A percentile compares a stretch with the other conserved stretches of the same genome.
Evolutionary conservation across 2,888 invertebrate genomes (phyloP).

Genomic region (Leptopilina syphax): DNA sequence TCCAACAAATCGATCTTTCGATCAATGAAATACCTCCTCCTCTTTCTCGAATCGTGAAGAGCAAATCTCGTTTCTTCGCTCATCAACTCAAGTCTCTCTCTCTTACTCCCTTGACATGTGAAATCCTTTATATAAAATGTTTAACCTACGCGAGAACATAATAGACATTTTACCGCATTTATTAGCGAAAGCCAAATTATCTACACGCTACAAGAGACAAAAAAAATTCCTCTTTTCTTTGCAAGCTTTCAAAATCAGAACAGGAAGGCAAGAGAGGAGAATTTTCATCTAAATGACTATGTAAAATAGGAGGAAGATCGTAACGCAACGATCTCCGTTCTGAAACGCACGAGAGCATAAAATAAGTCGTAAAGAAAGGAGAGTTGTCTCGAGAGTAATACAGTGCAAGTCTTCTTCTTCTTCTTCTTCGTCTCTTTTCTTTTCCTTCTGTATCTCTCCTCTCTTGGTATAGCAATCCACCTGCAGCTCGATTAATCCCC

Average conservation of each 20-base stretch:
- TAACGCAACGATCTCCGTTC: not conserved
- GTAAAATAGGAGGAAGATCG: constrained; percentile 32
- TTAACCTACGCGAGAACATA: not conserved
- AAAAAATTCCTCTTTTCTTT: not conserved
- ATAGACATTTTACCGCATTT: not conserved
- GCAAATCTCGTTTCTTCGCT: constrained; percentile 19
- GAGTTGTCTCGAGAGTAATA: constrained; percentile 35
- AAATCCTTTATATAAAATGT: not conserved
- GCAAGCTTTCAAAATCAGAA: not conserved
- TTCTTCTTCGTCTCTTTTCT: constrained; percentile 19
- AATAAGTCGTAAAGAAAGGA: constrained; percentile 35
- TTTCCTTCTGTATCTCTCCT: constrained; percentile 45
- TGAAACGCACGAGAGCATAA: constrained; percentile 36
- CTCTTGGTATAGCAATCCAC: constrained; percentile 41
- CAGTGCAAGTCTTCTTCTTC: constrained; percentile 27
- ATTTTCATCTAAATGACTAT: constrained; percentile 38
- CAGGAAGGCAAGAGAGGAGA: constrained; percentile 25
- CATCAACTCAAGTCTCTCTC: not conserved
- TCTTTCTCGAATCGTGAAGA: constrained; percentile 24
- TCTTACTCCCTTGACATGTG: not conserved
- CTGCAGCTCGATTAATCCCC: constrained; percentile 55
- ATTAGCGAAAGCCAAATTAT: not conserved
- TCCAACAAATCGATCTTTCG: constrained; percentile 17
- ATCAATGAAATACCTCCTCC: constrained; percentile 17
- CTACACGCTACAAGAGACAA: too few species aligned